phyloP scores from a whole-genome alignment of 2,113 vertebrate species.

The Chloropsis cyanopogon region DNA sequence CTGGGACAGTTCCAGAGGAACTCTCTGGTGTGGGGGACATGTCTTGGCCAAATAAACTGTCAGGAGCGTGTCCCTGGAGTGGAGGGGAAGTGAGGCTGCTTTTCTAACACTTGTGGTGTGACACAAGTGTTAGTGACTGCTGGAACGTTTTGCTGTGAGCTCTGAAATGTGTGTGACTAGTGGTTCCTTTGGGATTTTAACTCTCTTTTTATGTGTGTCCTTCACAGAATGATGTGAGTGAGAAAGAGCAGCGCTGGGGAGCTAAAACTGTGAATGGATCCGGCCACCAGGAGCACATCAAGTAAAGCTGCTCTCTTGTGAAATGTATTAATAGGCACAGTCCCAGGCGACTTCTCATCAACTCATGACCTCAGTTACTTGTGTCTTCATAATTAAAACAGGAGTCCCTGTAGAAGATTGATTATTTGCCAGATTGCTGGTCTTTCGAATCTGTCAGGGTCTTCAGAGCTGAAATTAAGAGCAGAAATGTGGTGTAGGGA shows the following conservation, averaged over 20 bases:
- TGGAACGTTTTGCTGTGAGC: background rate
- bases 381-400: slow-evolving; percentile 23
- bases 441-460: background rate
- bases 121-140: background rate
- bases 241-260: slow-evolving; percentile 97
- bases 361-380: background rate
- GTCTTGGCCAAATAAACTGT: background rate
- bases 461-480: background rate
- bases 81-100: background rate
- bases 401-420: background rate
- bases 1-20: fast-evolving
- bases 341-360: background rate
- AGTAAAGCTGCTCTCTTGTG: slow-evolving; percentile 75
- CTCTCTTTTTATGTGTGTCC: background rate
- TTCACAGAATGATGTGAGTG: slow-evolving; percentile 90
- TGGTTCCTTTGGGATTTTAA: background rate
- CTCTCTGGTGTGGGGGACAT: fast-evolving
- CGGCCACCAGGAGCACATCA: slow-evolving; percentile 94
- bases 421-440: background rate
- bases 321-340: background rate
- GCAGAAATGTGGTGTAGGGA: background rate
- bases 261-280: slow-evolving; percentile 94
- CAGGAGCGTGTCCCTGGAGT: background rate
- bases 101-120: background rate
- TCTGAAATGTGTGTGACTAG: background rate